Evolutionary conservation across 2,888 invertebrate species (phyloP).

Genomic region (Drosophila meridiana): DNA sequence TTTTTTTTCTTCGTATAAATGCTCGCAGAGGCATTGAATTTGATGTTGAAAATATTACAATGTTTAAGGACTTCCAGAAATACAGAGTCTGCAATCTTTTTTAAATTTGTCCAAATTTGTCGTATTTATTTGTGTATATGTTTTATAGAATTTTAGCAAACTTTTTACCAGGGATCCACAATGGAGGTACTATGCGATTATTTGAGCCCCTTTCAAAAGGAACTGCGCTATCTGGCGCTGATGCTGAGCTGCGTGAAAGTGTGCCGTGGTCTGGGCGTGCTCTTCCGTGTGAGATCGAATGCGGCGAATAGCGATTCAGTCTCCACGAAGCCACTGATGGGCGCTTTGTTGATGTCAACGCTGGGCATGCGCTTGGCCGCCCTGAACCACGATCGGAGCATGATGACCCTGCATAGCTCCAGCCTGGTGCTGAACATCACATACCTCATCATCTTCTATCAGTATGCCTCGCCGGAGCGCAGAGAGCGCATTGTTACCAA

Average conservation of each 20-base stretch:
- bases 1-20: background rate
- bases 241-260: constrained; percentile 24
- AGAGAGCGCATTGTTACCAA: background rate
- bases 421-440: constrained; percentile 7
- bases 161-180: background rate
- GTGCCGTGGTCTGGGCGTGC: constrained; percentile 1
- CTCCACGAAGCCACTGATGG: constrained; percentile 6
- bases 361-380: constrained; percentile 33
- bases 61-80: background rate
- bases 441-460: background rate
- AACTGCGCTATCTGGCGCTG: constrained; percentile 9
- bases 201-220: constrained; percentile 4
- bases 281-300: background rate
- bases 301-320: background rate
- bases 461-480: background rate
- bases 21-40: background rate
- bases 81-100: background rate
- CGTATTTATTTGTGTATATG: background rate
- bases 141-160: background rate
- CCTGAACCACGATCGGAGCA: background rate
- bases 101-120: background rate
- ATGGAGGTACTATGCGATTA: constrained; percentile 5
- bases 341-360: constrained; percentile 2
- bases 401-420: background rate
- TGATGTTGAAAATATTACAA: background rate